Evolutionary conservation across 2,888 invertebrate genomes (phyloP).

Genomic region (Ptychoptera albimana): DNA sequence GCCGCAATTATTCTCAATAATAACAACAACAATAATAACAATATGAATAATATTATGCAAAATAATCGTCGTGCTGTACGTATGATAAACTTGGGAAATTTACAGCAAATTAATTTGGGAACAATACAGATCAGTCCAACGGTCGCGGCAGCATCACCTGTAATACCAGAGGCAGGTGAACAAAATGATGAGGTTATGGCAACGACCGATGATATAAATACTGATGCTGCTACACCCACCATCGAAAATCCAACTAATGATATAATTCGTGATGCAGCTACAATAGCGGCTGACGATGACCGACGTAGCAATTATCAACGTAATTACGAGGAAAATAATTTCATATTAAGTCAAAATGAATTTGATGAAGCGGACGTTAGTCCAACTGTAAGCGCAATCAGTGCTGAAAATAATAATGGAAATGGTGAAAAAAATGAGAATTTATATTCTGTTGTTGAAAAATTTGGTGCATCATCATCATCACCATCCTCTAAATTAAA

Average conservation of each 20-base stretch:
- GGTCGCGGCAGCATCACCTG: neutral
- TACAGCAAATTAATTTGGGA: constrained; percentile 27
- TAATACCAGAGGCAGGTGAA: neutral
- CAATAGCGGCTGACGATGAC: neutral
- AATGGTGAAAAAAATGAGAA: neutral
- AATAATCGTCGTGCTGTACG: constrained; percentile 7
- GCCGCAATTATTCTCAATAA: neutral
- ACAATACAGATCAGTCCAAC: constrained; percentile 22
- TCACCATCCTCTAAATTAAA: neutral
- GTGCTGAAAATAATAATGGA: neutral
- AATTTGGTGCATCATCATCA: neutral
- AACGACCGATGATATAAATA: neutral
- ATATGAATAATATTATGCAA: constrained; percentile 1
- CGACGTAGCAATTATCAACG: constrained; percentile 6
- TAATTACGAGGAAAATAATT: constrained; percentile 7
- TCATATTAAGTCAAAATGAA: neutral
- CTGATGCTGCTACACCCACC: neutral
- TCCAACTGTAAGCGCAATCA: too few relatives aligned
- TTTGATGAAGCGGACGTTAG: neutral
- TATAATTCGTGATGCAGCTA: neutral
- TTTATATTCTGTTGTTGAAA: neutral
- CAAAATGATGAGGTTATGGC: neutral
- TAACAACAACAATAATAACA: constrained; percentile 1
- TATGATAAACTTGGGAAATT: constrained; percentile 18
- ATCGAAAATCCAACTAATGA: neutral